These are phyloP conservation scores for Apantesis nais DNA, from an alignment of 2,888 invertebrate species.

Conservation along the genomic window DNA sequence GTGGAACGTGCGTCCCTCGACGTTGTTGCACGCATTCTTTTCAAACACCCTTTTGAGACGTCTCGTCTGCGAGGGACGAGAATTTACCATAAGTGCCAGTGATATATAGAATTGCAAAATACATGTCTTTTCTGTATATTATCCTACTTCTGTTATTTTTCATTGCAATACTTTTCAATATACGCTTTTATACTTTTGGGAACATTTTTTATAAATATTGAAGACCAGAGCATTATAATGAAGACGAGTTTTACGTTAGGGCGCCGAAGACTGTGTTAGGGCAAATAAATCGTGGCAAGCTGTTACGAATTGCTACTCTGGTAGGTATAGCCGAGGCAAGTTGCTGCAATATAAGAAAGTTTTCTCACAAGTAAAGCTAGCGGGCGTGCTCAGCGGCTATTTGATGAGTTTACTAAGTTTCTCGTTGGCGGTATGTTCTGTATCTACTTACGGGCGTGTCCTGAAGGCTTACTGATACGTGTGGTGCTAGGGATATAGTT, in stretches of 20 bases:
- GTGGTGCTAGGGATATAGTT: slow-evolving; percentile 26
- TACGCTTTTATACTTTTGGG: not conserved
- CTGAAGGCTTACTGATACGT: slow-evolving; percentile 61
- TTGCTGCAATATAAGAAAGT: slow-evolving; percentile 73
- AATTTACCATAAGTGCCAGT: slow-evolving; percentile 53
- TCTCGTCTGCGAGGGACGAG: slow-evolving; percentile 64
- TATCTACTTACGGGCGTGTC: slow-evolving; percentile 62
- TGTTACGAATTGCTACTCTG: slow-evolving; percentile 50
- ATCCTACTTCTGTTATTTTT: slow-evolving; percentile 22
- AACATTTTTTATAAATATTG: not conserved
- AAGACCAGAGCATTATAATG: not conserved
- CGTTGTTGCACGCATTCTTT: slow-evolving; percentile 69
- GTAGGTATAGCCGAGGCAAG: slow-evolving; percentile 56
- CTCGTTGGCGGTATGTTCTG: slow-evolving; percentile 64
- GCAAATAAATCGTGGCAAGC: slow-evolving; percentile 35
- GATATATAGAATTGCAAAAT: slow-evolving; percentile 50
- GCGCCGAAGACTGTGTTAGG: slow-evolving; percentile 23
- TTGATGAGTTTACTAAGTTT: slow-evolving; percentile 82
- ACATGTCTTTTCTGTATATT: slow-evolving; percentile 26
- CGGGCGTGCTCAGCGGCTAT: slow-evolving; percentile 66
- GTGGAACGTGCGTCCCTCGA: slow-evolving; percentile 61
- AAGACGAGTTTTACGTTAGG: not conserved
- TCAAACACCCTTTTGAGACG: slow-evolving; percentile 78
- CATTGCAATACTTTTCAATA: slow-evolving; percentile 9
- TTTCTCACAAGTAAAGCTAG: slow-evolving; percentile 68